Percentiles rank a stretch among this genome's conserved stretches.
These are phyloP conservation scores for Gymnoscelis rufifasciata DNA, from an alignment of 2,888 invertebrate species.

Conservation along the genomic window DNA sequence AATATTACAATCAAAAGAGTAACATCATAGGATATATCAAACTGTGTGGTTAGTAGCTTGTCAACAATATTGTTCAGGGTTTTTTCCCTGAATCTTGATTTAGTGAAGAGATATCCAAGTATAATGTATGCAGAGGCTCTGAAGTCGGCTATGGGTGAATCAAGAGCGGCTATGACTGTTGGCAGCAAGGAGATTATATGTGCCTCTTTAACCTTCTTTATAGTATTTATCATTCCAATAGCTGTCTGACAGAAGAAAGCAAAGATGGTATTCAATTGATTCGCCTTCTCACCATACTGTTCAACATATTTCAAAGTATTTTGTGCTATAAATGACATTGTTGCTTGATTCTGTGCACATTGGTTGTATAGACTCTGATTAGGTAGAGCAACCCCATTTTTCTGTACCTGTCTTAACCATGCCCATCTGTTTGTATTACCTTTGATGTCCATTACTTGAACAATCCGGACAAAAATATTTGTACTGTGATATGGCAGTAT, in stretches of 20 bases:
- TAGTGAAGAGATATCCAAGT: conserved; percentile 82
- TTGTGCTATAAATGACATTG: conserved; percentile 54
- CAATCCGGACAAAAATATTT: conserved; percentile 88
- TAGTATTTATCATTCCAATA: conserved; percentile 83
- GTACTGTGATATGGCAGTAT: conserved; percentile 96
- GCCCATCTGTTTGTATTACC: conserved; percentile 82
- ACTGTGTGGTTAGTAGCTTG: conserved; percentile 55
- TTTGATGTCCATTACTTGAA: conserved; percentile 86
- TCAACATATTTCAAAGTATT: conserved; percentile 69
- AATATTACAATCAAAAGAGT: conserved; percentile 83
- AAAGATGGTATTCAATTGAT: conserved; percentile 83
- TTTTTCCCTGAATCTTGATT: conserved; percentile 80
- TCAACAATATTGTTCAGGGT: conserved; percentile 81
- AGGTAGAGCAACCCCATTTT: conserved; percentile 85
- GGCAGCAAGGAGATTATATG: conserved; percentile 85
- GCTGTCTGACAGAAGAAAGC: conserved; percentile 89
- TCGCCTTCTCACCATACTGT: conserved; percentile 78
- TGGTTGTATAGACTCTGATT: conserved; percentile 86
- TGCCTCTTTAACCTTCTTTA: conserved; percentile 76
- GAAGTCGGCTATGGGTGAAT: conserved; percentile 83
- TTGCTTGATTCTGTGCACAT: conserved; percentile 75
- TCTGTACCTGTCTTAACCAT: conserved; percentile 87
- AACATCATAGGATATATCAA: conserved; percentile 76
- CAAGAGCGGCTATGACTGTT: conserved; percentile 84
- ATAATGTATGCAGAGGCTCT: conserved; percentile 87